Evolutionary conservation across 2,113 vertebrate genomes (phyloP), one percentile per base, ranked within the genome.

Genomic region (Balaeniceps rex): DNA sequence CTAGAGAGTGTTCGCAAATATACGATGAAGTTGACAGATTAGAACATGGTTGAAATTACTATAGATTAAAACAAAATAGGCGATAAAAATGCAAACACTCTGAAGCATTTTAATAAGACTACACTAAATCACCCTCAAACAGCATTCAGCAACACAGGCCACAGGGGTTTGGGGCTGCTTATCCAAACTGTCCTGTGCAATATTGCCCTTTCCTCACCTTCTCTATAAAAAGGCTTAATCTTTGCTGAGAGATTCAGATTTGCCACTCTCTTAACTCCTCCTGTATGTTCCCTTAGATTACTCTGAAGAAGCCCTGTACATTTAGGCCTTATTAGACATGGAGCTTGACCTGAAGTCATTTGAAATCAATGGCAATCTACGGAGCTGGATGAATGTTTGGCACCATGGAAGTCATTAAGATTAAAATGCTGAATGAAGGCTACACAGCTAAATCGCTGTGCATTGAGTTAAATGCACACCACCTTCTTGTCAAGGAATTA

Each of bases 31-130:
- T 70, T 93, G 76, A 87, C 63, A 75, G 64, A 94, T 64, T 51
- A 94, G 42, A 84, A 92, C 6, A 36, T 68, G 78, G 51, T 13
- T 88, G 69, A 94, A 97, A 97, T 90, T 93, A 83, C 34, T 96
- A 66, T 64, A 87, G 46, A 94, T 88, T 94, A 65, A 83, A 94
- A 91, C 76, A 91, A 96, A 94, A 14, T 52, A 88, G 72, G 76
- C 66, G 91, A 85, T 91, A 93, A 92, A 79, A 97, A 88, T 84
- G 87, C 44, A 96, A 90, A 49, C 23, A 22, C 19, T 88, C 22
- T 90, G 77, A 92, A 96, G 46, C 19, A 80, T 72, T 97, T 88
- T 89, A 84, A 42, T 70, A 94, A 82, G n/a, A 91, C 42, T 26
- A 34, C 65, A 61, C 18, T 83, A 60, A 94, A 90, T 75, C 74